Evolutionary conservation across 37 sponge, comb jelly and placozoan species (phyloP), one percentile per base, ranked within the genome.

Genomic region (Petrosia ficiformis): DNA sequence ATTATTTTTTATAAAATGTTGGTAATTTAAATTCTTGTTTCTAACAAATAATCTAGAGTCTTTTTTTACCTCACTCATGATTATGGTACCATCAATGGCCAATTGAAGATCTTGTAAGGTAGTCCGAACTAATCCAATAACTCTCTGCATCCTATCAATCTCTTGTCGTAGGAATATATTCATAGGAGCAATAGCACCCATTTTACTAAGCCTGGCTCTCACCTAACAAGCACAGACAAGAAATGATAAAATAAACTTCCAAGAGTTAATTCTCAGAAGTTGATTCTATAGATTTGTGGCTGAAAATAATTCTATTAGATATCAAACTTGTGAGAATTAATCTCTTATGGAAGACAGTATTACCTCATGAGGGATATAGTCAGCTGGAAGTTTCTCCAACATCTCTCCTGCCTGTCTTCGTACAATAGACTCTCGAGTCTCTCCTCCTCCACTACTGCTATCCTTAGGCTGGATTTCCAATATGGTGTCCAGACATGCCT

Each of bases 81-180:
- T 95, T 63, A 99, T 99, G 71, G 99, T 99, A 10, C 99, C 99
- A 65, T 99, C 99, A 77, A 99, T 95, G 81, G 99, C 99, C 60
- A 99, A 78, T 78, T 95, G 85, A 26, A 99, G 90, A 69, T 99
- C 99, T 57, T 88, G 88, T 33, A 99, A 80, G 0, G 99, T 99
- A 82, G 38, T 91, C 25, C 95, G 82, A 16, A 99, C 96, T 21
- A 78, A 65, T 8, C 72, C 57, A 59, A 95, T 99, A 68, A 99
- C 99, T 30, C 96, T 82, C 85, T 99, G 96, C 99, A 99, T 99
- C 29, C 94, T 83, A 56, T 99, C 96, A 42, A 99, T 93, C 87
- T 99, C 99, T 54, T 99, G 99, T 24, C 92, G 84, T 65, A 99
- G 88, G 91, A 99, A 99, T 54, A 99, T 99, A 81, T 99, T 99